Conservation (phyloP, 2,113 vertebrate genomes). For the Oncorhynchus mykiss region DNA sequence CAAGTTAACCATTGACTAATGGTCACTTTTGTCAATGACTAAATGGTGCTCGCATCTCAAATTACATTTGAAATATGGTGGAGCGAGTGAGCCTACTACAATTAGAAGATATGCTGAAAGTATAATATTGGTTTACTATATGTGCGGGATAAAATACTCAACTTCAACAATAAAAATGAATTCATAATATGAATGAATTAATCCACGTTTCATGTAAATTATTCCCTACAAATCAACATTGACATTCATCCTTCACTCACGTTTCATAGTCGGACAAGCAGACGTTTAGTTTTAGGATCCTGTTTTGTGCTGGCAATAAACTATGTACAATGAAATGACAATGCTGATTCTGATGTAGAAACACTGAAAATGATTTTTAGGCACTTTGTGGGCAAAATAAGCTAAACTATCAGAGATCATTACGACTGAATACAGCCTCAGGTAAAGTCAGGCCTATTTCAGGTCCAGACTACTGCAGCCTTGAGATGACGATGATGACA, state of each 20-base stretch:
- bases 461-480: not conserved
- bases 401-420: not conserved
- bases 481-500: conserved; percentile 2
- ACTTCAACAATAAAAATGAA: conserved; percentile 7
- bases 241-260: not conserved
- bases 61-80: conserved; percentile 7
- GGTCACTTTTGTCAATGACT: conserved; percentile 24
- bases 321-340: not conserved
- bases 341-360: conserved; percentile 1
- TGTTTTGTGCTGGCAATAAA: conserved; percentile 4
- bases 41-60: conserved; percentile 11
- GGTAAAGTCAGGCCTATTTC: conserved; percentile 3
- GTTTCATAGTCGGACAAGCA: conserved; percentile 28
- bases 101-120: conserved; percentile 7
- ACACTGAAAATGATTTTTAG: conserved; percentile 19
- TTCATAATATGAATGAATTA: not conserved
- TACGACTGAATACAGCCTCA: conserved; percentile 4
- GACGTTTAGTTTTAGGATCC: not conserved
- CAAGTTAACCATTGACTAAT: conserved; percentile 10
- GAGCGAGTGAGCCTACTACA: not conserved
- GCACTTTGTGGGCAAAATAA: not conserved
- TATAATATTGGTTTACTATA: not conserved
- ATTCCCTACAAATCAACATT: not conserved
- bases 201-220: conserved; percentile 4
- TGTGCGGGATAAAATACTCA: conserved; percentile 20